Evolutionary conservation across 2,888 invertebrate genomes (phyloP), one percentile per base, ranked within the genome.

Genomic region (Leucophenga montana): DNA sequence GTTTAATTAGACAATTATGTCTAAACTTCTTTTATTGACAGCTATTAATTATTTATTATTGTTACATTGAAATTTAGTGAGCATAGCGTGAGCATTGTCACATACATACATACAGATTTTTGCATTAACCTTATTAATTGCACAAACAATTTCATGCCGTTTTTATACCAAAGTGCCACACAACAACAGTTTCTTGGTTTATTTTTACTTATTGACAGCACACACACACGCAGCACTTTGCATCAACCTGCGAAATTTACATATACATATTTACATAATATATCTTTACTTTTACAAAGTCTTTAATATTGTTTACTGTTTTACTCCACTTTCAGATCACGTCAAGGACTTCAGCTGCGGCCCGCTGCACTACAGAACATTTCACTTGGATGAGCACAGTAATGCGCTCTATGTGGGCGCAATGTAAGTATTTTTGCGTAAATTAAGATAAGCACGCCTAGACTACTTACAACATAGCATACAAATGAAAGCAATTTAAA

Each of bases 341-440:
- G 95, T 97, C 80, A 93, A 95, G 80, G 96, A 96, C 89, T 97
- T 97, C 89, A 93, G 94, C 80, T 97, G 97, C 88, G 97, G 97
- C 72, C 93, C 94, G 88, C 91, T 95, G 83, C 97, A 95, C 91
- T 97, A 97, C 91, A 93, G 97, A 88, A 97, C 97, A 69, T 95
- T 97, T 89, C 94, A 95, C 88, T 92, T 97, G 90, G 97, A 97
- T 89, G 93, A 94, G 83, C 93, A 93, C 87, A 91, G 94, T 85
- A 96, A 97, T 89, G 92, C 95, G 71, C 92, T 97, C 71, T 97
- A 95, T 89, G 96, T 97, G 81, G 97, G 97, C 82, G 96, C 97
- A 79, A 97, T 97, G 97, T 97, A 92, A 95, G 96, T 95, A 87
- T 71, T 16, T 54, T 54, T 14, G 66, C 16, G 0, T 20, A 54